phyloP scores from a whole-genome alignment of 2,113 vertebrate genomes.

The Marmota flaviventris region DNA sequence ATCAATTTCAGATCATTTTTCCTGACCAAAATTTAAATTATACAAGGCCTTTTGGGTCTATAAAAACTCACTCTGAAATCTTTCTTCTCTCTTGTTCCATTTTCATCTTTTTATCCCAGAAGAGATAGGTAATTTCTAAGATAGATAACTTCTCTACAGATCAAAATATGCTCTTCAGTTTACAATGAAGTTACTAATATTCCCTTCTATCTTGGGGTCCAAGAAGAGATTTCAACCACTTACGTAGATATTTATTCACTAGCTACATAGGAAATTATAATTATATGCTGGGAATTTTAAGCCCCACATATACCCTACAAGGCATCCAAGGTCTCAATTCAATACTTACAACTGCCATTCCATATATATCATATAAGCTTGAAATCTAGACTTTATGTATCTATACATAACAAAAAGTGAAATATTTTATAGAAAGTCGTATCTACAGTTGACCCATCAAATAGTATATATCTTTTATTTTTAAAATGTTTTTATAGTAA shows the following conservation, averaged over 20 bases:
- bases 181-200: slow-evolving; percentile 67
- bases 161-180: slow-evolving; percentile 75
- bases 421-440: not conserved
- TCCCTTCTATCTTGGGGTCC: slow-evolving; percentile 55
- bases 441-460: not conserved
- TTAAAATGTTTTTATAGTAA: no score
- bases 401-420: not conserved
- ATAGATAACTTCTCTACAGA: slow-evolving; percentile 78
- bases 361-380: not conserved
- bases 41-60: slow-evolving; percentile 65
- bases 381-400: not conserved
- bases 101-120: slow-evolving; percentile 72
- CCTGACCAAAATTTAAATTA: slow-evolving; percentile 76
- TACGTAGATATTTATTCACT: slow-evolving; percentile 59
- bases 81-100: slow-evolving; percentile 38
- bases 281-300: not conserved
- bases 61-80: slow-evolving; percentile 53
- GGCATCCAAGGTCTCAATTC: not conserved
- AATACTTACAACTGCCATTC: not conserved
- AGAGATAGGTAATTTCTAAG: slow-evolving; percentile 80
- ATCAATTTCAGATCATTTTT: slow-evolving; percentile 79
- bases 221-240: slow-evolving; percentile 72
- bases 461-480: not conserved
- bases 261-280: slow-evolving; percentile 13
- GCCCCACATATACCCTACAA: not conserved